These are phyloP conservation scores for Gephyroberyx darwinii DNA, from an alignment of 2,797 vertebrate species.

Conservation along the genomic window DNA sequence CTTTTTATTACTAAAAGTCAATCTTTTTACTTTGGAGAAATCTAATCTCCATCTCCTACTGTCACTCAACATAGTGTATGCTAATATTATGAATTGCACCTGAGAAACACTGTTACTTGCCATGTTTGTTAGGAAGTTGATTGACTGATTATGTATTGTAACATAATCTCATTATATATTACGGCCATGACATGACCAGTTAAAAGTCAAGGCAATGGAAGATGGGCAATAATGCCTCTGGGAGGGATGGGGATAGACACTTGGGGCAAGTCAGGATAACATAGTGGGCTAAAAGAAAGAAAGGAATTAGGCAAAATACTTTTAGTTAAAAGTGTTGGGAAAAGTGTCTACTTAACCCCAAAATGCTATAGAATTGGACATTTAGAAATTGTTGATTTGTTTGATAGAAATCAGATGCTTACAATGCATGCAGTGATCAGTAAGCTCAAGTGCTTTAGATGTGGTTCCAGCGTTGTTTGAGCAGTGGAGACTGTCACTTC, in stretches of 20 bases:
- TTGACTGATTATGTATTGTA: background rate
- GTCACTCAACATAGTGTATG: no score
- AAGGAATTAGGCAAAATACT: conserved; percentile 35
- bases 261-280: conserved; percentile 42
- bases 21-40: no score
- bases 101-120: background rate
- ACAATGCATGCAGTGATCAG: background rate
- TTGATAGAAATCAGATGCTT: conserved; percentile 2
- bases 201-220: conserved; percentile 40
- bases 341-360: conserved; percentile 26
- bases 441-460: background rate
- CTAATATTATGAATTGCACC: conserved; percentile 15
- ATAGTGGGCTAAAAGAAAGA: conserved; percentile 21
- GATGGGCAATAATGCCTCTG: conserved; percentile 43
- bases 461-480: background rate
- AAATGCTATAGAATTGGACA: background rate
- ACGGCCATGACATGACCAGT: conserved; percentile 26
- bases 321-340: conserved; percentile 14
- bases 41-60: no score
- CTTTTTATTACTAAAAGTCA: no score
- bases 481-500: conserved; percentile 16
- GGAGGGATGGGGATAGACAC: conserved; percentile 43
- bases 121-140: conserved; percentile 26
- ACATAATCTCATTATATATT: conserved; percentile 6
- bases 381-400: conserved; percentile 12